Percentiles rank a stretch among this genome's conserved stretches.
Evolutionary conservation across 2,113 vertebrate species (phyloP).

Genomic region (Picathartes gymnocephalus): DNA sequence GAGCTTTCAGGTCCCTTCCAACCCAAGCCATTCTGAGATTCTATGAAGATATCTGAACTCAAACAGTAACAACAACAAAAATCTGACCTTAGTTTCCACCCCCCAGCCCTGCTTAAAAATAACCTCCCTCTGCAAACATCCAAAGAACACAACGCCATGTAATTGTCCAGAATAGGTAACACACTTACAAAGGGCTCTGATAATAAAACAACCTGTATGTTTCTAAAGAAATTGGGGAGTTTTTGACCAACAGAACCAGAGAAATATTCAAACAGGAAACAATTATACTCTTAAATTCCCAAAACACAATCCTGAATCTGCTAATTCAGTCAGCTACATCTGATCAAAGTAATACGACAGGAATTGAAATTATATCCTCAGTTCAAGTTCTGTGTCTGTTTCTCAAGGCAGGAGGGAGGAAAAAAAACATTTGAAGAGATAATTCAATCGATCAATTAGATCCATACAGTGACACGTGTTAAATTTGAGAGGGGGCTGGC

Average conservation of each 20-base stretch:
- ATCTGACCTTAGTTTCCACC: background rate
- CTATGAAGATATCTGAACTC: background rate
- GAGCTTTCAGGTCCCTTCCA: accelerated
- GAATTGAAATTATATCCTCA: background rate
- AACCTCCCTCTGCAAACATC: background rate
- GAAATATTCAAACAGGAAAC: background rate
- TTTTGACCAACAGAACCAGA: background rate
- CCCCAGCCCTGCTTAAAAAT: background rate
- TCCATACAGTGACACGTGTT: background rate
- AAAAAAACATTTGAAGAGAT: background rate
- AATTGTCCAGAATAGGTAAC: background rate
- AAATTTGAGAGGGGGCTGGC: background rate
- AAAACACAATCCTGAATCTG: background rate
- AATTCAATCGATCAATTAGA: background rate
- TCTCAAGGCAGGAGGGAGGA: background rate
- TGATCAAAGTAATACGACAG: background rate
- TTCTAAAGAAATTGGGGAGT: background rate
- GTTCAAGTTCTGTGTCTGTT: background rate
- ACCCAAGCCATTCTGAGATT: accelerated
- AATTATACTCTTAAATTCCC: background rate
- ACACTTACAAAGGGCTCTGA: background rate
- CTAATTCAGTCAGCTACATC: accelerated
- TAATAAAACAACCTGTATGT: background rate
- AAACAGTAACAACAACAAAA: background rate
- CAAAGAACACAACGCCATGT: background rate